Evolutionary conservation across 1,140 invertebrate genomes (phyloP), one percentile per base, ranked within the genome.

Genomic region (Drosophila kurseongensis): DNA sequence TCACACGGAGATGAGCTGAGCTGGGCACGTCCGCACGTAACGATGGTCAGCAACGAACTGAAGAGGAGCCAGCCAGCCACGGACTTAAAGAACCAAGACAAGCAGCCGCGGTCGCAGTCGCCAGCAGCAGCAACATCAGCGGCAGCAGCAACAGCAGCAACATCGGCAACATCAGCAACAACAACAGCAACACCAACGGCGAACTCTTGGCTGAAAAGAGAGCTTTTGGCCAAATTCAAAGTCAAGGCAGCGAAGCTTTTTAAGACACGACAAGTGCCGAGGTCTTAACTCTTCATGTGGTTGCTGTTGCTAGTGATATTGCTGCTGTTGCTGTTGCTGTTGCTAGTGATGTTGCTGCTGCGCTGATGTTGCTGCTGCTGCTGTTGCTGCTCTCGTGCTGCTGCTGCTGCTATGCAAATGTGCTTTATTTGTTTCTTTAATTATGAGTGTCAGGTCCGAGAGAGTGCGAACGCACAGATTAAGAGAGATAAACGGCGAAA

Each of bases 41-140:
- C 82, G 91, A 91, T 92, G 91, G 91, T 92, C 91, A 92, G 91
- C 88, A 81, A 84, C 91, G 77, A 92, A 92, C 91, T 92, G 91
- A 92, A 92, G 91, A 92, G 91, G 89, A 91, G 88, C 88, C 85
- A 78, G 61, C 88, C 75, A 83, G 80, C 91, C 77, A 91, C 91
- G 88, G 91, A 92, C 89, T 92, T 92, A 92, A 75, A 92, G 91
- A 92, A 92, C 91, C 79, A 88, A 86, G 83, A 80, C 83, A 82
- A 67, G 71, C 72, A 85, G 79, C 80, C 76, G 79, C 68, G 68
- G 72, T 76, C 82, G 80, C 82, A 80, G 82, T 75, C 74, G 83
- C 80, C 82, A 88, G 65, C 73, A 57, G 52, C 75, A 51, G 56
- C 59, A 59, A 42, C 59, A 29, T 13, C 77, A 60, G 59, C 52